These are phyloP conservation scores for Myotis davidii DNA, from an alignment of 2,113 vertebrate genomes.

Conservation along the genomic window DNA sequence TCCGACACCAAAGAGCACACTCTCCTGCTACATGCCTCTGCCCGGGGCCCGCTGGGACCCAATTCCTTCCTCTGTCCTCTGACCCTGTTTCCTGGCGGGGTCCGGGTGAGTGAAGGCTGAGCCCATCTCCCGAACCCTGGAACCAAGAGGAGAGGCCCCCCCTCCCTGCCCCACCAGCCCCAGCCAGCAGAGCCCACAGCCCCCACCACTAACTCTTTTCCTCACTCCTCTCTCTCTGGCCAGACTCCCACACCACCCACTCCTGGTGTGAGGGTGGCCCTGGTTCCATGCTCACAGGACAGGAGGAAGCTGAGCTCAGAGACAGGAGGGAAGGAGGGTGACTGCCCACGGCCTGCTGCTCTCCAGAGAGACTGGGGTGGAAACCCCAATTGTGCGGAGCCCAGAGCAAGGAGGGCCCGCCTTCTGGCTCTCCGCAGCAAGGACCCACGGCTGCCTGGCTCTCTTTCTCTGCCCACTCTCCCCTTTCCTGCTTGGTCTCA, in stretches of 20 bases:
- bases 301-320: neutral
- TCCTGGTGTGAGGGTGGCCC: neutral
- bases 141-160: neutral
- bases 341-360: neutral
- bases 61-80: neutral
- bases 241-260: neutral
- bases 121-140: neutral
- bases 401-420: neutral
- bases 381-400: neutral
- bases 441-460: neutral
- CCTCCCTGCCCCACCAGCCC: neutral
- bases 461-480: neutral
- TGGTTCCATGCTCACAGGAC: neutral
- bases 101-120: neutral
- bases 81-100: neutral
- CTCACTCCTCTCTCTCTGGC: neutral
- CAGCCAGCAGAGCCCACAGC: neutral
- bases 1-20: neutral
- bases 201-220: neutral
- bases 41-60: neutral
- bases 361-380: neutral
- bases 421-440: neutral
- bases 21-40: neutral
- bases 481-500: neutral
- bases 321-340: neutral